A percentile compares a stretch with the other conserved stretches of the same genome.
Evolutionary conservation across 2,888 invertebrate species (phyloP).

Genomic region (Yponomeuta cagnagella): DNA sequence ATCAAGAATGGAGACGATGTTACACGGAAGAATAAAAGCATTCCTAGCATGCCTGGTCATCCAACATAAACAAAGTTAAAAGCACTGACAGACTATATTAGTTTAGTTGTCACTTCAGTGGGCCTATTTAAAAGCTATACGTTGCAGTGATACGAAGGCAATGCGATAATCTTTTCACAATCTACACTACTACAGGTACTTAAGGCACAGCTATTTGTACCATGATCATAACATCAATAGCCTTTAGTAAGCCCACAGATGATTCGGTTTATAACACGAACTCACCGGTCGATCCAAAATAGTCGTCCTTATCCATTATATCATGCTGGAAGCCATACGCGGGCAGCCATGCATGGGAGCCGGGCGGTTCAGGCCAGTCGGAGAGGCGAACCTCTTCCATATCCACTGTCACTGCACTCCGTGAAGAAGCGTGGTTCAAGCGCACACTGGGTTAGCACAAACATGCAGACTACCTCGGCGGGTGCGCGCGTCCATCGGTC

Average conservation of each 20-base stretch:
- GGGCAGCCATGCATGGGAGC: conserved; percentile 86
- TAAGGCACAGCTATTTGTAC: too few relatives aligned
- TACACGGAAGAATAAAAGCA: conserved; percentile 12
- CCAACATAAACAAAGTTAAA: conserved; percentile 11
- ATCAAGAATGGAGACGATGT: background rate
- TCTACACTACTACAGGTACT: too few relatives aligned
- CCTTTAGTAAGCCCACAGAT: background rate
- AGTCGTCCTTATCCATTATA: conserved; percentile 79
- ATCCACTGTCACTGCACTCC: conserved; percentile 69
- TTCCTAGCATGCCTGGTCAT: conserved; percentile 11
- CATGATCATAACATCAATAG: too few relatives aligned
- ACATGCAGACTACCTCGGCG: conserved; percentile 67
- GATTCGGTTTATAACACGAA: conserved; percentile 29
- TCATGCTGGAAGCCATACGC: conserved; percentile 86
- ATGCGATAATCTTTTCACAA: too few relatives aligned
- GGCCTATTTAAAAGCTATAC: too few relatives aligned
- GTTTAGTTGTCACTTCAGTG: conserved; percentile 5
- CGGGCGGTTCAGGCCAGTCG: conserved; percentile 81
- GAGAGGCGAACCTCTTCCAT: conserved; percentile 81
- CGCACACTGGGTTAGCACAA: conserved; percentile 59
- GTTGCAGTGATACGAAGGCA: too few relatives aligned
- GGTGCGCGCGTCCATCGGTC: conserved; percentile 58
- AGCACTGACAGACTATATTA: conserved; percentile 1
- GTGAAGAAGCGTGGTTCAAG: conserved; percentile 33
- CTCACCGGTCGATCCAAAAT: conserved; percentile 79